Percentiles rank a stretch among this genome's conserved stretches.
phyloP scores from a whole-genome alignment of 2,888 invertebrate genomes.

The Deroplatys truncata region DNA sequence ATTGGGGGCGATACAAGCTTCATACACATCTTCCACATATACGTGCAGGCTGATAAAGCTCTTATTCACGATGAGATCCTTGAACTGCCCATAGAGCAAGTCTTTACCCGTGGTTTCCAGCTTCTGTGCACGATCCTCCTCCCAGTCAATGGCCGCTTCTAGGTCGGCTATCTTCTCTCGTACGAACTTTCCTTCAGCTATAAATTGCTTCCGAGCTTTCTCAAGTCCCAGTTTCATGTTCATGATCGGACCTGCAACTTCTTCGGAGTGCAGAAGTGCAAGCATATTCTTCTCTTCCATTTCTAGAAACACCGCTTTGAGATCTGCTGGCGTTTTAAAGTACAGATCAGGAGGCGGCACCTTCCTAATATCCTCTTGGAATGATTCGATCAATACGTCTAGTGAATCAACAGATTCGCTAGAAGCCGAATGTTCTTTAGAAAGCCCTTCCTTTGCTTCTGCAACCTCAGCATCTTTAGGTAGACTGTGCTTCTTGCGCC shows the following conservation, averaged over 20 bases:
- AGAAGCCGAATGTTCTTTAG: not conserved
- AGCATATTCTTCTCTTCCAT: conserved; percentile 62
- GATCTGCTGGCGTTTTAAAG: conserved; percentile 48
- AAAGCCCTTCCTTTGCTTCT: not conserved
- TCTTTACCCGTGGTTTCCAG: conserved; percentile 42
- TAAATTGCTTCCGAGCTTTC: not conserved
- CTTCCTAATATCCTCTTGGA: not conserved
- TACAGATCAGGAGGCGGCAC: conserved; percentile 47
- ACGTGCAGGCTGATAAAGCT: conserved; percentile 55
- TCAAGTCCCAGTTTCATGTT: conserved; percentile 42
- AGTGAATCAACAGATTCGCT: not conserved
- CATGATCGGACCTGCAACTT: conserved; percentile 51
- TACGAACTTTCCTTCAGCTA: conserved; percentile 40
- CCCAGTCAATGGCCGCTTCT: conserved; percentile 30
- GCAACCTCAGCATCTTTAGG: not conserved
- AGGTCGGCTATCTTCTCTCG: conserved; percentile 44
- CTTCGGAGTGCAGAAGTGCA: conserved; percentile 57
- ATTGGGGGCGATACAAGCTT: conserved; percentile 54
- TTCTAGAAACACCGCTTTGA: conserved; percentile 52
- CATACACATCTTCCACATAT: conserved; percentile 61
- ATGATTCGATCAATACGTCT: not conserved
- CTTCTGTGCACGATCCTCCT: conserved; percentile 42
- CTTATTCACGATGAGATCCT: conserved; percentile 51
- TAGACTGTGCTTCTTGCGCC: conserved; percentile 52
- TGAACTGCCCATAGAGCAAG: conserved; percentile 42